Percentiles rank a stretch among this genome's conserved stretches.
Conservation (phyloP, 1,140 invertebrate species). For the Grapholita molesta region DNA sequence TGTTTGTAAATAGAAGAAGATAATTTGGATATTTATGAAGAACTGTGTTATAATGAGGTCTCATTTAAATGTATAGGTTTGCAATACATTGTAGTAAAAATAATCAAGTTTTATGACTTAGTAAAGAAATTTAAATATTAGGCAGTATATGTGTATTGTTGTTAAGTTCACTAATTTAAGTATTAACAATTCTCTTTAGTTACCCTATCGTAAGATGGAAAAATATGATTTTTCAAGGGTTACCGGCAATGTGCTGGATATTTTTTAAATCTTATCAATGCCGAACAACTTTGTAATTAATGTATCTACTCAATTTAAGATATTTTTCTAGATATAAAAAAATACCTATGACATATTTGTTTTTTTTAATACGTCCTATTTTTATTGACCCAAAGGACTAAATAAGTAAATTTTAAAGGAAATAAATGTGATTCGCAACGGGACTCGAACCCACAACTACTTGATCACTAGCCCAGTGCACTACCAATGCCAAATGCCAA, state of each 20-base stretch:
- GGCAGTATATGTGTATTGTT: not conserved
- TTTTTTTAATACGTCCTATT: not conserved
- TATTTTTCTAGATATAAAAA: conserved; percentile 31
- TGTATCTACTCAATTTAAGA: conserved; percentile 24
- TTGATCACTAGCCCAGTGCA: too few relatives aligned
- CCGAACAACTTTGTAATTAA: conserved; percentile 20
- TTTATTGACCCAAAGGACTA: too few relatives aligned
- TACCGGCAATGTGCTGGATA: conserved; percentile 16
- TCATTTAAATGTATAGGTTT: too few relatives aligned
- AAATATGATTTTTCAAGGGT: conserved; percentile 17
- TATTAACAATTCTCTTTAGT: conserved; percentile 16
- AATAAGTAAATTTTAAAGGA: too few relatives aligned
- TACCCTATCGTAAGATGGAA: not conserved
- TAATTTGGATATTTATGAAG: too few relatives aligned
- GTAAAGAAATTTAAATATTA: not conserved
- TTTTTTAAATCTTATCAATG: conserved; percentile 38
- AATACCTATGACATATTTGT: not conserved
- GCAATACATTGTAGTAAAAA: too few relatives aligned
- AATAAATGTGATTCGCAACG: too few relatives aligned
- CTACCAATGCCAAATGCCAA: too few relatives aligned
- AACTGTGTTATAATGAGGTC: too few relatives aligned
- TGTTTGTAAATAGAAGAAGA: too few relatives aligned
- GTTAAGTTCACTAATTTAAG: conserved; percentile 22
- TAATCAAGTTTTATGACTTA: not conserved
- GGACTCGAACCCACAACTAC: too few relatives aligned